Evolutionary conservation across 2,113 vertebrate genomes (phyloP).

Genomic region (Spea multiplicata): DNA sequence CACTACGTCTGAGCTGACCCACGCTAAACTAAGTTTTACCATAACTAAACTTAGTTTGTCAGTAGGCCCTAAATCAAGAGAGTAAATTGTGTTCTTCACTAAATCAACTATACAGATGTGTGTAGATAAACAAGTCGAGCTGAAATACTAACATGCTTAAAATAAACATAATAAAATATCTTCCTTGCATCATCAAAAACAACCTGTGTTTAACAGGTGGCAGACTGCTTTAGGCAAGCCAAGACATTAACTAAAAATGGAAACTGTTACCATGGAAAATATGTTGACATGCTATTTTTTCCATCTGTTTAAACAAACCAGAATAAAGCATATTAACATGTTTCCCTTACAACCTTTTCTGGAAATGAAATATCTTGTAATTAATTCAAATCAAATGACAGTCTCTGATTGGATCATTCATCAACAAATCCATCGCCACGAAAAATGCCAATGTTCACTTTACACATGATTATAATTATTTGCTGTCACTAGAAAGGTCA

Average conservation of each 20-base stretch:
- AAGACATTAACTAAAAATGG: slow-evolving; percentile 71
- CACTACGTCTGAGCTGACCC: no score
- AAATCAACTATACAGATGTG: no score
- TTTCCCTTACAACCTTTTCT: slow-evolving; percentile 42
- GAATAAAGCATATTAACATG: slow-evolving; percentile 64
- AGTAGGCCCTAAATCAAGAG: no score
- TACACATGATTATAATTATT: slow-evolving; percentile 39
- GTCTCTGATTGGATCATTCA: slow-evolving; percentile 47
- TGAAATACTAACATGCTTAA: slow-evolving; percentile 48
- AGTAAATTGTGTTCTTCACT: no score
- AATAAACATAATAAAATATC: slow-evolving; percentile 41
- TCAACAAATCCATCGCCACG: slow-evolving; percentile 52
- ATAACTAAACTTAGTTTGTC: no score
- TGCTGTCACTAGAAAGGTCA: slow-evolving; percentile 21
- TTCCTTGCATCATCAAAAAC: slow-evolving; percentile 57
- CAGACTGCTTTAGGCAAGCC: slow-evolving; percentile 57
- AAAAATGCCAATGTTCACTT: slow-evolving; percentile 38
- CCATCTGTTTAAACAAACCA: slow-evolving; percentile 63
- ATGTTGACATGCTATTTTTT: slow-evolving; percentile 66
- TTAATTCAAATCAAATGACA: slow-evolving; percentile 57
- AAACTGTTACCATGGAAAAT: slow-evolving; percentile 60
- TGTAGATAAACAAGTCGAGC: no score
- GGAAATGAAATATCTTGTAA: slow-evolving; percentile 50
- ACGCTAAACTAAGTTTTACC: no score
- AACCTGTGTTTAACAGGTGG: slow-evolving; percentile 73